Percentiles rank a stretch among this genome's conserved stretches.
These are phyloP conservation scores for Phymastichus coffea DNA, from an alignment of 1,140 invertebrate species.

Conservation along the genomic window DNA sequence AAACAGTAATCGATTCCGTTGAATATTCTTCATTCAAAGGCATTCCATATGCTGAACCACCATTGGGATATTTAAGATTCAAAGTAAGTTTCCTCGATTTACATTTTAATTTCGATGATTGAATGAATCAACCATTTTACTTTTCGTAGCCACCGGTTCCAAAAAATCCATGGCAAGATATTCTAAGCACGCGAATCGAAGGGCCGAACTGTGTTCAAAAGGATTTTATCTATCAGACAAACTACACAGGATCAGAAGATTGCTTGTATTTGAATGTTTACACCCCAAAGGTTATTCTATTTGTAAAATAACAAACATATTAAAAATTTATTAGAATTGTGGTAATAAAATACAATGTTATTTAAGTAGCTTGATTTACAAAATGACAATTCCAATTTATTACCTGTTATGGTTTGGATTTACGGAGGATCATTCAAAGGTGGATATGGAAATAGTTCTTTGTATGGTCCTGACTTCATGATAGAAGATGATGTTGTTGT, in stretches of 20 bases:
- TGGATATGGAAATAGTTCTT: slow-evolving; percentile 61
- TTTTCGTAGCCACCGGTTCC: slow-evolving; percentile 10
- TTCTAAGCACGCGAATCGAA: slow-evolving; percentile 8
- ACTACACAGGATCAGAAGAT: slow-evolving; percentile 59
- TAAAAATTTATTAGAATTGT: no score
- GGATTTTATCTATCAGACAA: background rate
- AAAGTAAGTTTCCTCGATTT: slow-evolving; percentile 22
- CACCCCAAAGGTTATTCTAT: slow-evolving; percentile 54
- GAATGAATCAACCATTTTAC: no score
- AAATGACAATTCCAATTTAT: no score
- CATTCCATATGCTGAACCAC: slow-evolving; percentile 36
- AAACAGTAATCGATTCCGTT: slow-evolving; percentile 16
- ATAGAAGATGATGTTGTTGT: slow-evolving; percentile 64
- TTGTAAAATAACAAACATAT: no score
- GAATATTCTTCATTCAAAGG: slow-evolving; percentile 35
- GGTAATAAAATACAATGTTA: background rate
- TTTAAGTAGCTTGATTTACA: background rate
- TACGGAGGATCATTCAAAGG: slow-evolving; percentile 72
- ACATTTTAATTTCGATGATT: background rate
- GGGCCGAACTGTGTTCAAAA: slow-evolving; percentile 22
- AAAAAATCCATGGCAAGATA: slow-evolving; percentile 11
- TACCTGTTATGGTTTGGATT: slow-evolving; percentile 77
- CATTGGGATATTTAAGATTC: slow-evolving; percentile 31
- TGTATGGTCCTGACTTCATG: slow-evolving; percentile 68
- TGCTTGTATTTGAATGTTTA: slow-evolving; percentile 70